Base-by-base conservation (phyloP, 2,888 invertebrate species). In the Meteorus colon region DNA sequence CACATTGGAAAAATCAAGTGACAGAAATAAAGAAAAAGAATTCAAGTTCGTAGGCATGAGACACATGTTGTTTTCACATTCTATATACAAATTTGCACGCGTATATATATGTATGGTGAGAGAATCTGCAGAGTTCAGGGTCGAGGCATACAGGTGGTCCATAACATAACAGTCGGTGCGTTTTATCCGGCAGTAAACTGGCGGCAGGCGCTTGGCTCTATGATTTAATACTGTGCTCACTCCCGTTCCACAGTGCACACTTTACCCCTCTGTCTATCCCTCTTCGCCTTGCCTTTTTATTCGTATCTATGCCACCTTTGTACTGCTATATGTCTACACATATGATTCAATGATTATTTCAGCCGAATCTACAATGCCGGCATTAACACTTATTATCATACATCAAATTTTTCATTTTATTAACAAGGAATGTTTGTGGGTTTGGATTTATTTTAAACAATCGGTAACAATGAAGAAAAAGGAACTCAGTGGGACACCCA, bases 81-180 rank as follows among this genome's bases (percentile, higher is more conserved):
- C 55, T 55, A 19, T 55, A 19, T 55, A 19, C 19, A 55, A 4
- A 67, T 63, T 41, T 41, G 31, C 37, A 31, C 1, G 65, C 27
- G 14, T 72, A 75, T 70, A 37, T 70, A 51, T 48, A 67, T 37
- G 37, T 63, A 31, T 62, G 34, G 76, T 5, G 69, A 31, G 73
- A 55, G 73, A 71, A 67, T 72, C 63, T 74, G 48, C 59, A 73
- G 79, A 79, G 88, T 89, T 89, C 88, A 88, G 87, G 88, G 88
- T 88, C 88, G 88, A 84, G 89, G 89, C 89, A 89, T 89, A 89
- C 89, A 89, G 89, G 89, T 89, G 89, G 89, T 89, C 89, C 89
- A 89, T 89, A 89, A 89, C 89, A 89, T 89, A 89, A 89, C 89
- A 89, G 89, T 89, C 88, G 86, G 87, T 89, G 88, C 89, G 89